Evolutionary conservation across 2,113 vertebrate species (phyloP), one percentile per base, ranked within the genome.

Genomic region (Elachura formosa): DNA sequence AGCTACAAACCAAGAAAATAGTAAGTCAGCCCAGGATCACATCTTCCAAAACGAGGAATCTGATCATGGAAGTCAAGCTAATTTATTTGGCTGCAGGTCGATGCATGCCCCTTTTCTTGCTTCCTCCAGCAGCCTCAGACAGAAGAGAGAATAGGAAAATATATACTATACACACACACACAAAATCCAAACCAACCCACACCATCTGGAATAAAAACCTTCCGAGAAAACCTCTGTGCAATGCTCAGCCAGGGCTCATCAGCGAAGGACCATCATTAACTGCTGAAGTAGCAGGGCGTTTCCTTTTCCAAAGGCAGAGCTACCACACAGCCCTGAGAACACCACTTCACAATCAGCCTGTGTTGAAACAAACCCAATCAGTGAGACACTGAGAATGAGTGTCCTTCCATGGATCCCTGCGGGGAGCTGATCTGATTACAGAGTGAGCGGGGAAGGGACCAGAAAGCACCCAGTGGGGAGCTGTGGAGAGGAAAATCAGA

Each of bases 311-410:
- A 68, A 89, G 68, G 73, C 89, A 68, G 43, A 84, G 72, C 81
- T 85, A 74, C 88, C 80, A 74, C 62, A 72, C n/a, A 83, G 63
- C 66, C 89, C 73, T 23, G 41, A 83, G 90, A 76, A 91, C 94
- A 81, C 24, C 89, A 95, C 94, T 96, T 77, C 64, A 84, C 87
- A 97, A 95, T 96, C 94, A 97, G 91, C 73, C 85, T 94, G 82
- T 97, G 94, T 96, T 89, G 91, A 91, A 97, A 96, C 93, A 95
- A 91, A 90, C 73, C 85, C 68, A 87, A 95, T 96, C 95, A 96
- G 80, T 45, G 64, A 95, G 95, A 89, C 51, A 68, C 51, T 0
- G 20, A 93, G 95, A 94, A 84, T 11, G 69, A 95, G 82, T 77
- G 74, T 90, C 81, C 87, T 43, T 86, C 87, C 61, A 24, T 19